Percentiles rank a stretch among this genome's conserved stretches.
Conservation (phyloP, 2,888 invertebrate species). For the Schizaphis graminum region DNA sequence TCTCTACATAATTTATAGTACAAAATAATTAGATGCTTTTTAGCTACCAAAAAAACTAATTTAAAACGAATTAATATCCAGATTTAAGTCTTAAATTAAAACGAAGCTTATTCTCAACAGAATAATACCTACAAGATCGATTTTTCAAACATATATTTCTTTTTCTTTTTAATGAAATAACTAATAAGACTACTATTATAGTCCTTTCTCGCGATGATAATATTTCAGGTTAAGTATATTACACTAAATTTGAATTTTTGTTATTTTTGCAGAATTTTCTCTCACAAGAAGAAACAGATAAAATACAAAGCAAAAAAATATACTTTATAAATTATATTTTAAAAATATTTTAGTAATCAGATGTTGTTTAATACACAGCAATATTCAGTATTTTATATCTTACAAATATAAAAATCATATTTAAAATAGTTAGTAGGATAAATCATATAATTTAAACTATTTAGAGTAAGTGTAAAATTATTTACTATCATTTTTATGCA, state of each 20-base stretch:
- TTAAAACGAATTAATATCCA: no score
- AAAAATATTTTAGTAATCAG: background rate
- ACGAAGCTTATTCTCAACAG: background rate
- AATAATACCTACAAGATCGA: no score
- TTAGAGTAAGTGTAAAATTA: background rate
- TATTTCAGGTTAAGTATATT: no score
- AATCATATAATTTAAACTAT: background rate
- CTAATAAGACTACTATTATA: no score
- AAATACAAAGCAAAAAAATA: no score
- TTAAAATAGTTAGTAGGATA: background rate
- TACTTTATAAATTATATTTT: background rate
- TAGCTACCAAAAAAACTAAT: no score
- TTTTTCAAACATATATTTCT: no score
- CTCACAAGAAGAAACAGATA: no score
- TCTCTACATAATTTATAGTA: no score
- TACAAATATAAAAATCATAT: background rate
- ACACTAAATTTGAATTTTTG: background rate
- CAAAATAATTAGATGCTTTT: no score
- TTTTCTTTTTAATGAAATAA: no score
- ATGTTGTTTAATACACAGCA: background rate
- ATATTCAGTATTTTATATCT: background rate
- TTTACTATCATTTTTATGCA: background rate
- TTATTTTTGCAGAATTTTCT: background rate
- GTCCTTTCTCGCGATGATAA: no score
- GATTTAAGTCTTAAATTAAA: background rate